phyloP scores from a whole-genome alignment of 1,140 invertebrate species.

The Philotrypesis tridentata region DNA sequence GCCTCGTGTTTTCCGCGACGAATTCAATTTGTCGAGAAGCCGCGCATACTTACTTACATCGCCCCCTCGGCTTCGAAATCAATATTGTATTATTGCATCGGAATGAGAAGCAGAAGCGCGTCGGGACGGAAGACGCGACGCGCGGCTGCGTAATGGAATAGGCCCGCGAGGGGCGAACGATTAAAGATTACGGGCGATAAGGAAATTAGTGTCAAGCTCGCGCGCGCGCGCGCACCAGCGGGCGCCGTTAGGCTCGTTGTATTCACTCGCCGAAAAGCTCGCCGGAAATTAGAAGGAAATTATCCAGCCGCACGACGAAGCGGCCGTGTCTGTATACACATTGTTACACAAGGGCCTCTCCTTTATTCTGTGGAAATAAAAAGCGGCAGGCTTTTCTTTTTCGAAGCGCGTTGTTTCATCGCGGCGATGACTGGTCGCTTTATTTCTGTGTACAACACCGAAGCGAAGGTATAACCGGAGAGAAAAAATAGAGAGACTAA shows the following conservation, averaged over 20 bases:
- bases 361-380: not conserved
- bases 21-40: too few species aligned
- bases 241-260: not conserved
- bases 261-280: constrained; percentile 3
- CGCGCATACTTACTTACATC: too few species aligned
- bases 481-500: too few species aligned
- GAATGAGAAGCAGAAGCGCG: too few species aligned
- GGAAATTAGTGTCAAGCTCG: constrained; percentile 14
- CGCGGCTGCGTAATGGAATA: too few species aligned
- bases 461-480: too few species aligned
- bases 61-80: too few species aligned
- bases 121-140: too few species aligned
- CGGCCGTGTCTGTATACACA: not conserved
- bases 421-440: not conserved
- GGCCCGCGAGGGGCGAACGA: not conserved
- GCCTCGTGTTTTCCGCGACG: too few species aligned
- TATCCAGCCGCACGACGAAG: not conserved
- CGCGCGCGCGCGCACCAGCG: not conserved
- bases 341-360: not conserved
- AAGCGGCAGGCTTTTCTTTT: not conserved
- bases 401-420: not conserved
- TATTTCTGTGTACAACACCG: too few species aligned
- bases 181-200: constrained; percentile 10
- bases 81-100: too few species aligned
- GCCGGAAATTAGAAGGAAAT: constrained; percentile 22